Evolutionary conservation across 2,797 vertebrate species (phyloP).

Genomic region (Chaetophractus vellerosus): DNA sequence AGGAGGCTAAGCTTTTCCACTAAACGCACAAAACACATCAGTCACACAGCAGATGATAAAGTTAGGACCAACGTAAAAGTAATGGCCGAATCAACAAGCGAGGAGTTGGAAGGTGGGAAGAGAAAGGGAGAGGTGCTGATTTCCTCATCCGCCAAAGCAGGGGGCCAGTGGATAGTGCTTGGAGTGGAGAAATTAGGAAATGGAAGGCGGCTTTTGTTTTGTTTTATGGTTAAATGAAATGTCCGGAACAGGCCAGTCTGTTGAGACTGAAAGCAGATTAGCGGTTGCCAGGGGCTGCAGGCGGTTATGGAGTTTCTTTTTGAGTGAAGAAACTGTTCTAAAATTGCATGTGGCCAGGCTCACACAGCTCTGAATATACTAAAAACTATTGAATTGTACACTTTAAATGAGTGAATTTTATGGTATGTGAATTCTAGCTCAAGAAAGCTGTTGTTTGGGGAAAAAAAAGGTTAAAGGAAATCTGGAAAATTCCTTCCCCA

Average conservation of each 20-base stretch:
- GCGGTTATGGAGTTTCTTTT: too few relatives aligned
- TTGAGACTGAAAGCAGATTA: too few relatives aligned
- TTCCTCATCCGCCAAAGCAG: too few relatives aligned
- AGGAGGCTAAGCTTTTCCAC: not conserved
- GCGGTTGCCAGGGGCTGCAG: too few relatives aligned
- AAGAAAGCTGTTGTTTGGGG: not conserved
- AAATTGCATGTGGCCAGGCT: too few relatives aligned
- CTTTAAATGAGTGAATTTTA: too few relatives aligned
- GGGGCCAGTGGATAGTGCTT: not conserved
- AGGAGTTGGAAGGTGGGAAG: not conserved
- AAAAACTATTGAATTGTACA: too few relatives aligned
- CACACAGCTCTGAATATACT: not conserved
- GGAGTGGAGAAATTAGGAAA: not conserved
- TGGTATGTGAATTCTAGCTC: not conserved
- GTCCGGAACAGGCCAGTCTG: too few relatives aligned
- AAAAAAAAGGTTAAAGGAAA: not conserved
- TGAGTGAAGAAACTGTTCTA: too few relatives aligned
- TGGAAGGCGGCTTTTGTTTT: not conserved
- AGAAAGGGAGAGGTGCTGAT: not conserved
- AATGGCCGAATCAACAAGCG: accelerated
- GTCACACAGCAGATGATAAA: not conserved
- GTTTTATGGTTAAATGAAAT: not conserved
- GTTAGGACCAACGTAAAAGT: too few relatives aligned
- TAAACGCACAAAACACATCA: too few relatives aligned
- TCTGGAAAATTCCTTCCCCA: not conserved